These are phyloP conservation scores for Strigamia maritima DNA, from an alignment of 2,888 invertebrate genomes.

Conservation along the genomic window DNA sequence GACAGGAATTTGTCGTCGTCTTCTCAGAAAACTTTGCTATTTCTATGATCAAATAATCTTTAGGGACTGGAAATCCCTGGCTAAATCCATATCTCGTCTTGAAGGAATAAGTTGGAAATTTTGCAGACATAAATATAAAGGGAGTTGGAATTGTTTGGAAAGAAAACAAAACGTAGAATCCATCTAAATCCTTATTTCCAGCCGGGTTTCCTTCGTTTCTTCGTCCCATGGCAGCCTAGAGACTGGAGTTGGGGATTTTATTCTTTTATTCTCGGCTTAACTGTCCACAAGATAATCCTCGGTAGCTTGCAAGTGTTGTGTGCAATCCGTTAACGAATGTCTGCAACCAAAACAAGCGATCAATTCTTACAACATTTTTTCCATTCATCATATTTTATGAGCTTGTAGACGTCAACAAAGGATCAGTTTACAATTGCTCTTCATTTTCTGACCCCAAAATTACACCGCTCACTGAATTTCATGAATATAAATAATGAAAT, in stretches of 20 bases:
- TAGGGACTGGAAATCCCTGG: not conserved
- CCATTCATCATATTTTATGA: constrained; percentile 25
- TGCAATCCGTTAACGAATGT: constrained; percentile 27
- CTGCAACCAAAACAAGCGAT: constrained; percentile 12
- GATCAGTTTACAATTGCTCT: not conserved
- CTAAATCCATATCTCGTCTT: not conserved
- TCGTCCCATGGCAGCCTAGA: not conserved
- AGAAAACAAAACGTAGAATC: not conserved
- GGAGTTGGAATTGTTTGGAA: not conserved
- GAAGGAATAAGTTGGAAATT: constrained; percentile 3
- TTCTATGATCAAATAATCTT: not conserved
- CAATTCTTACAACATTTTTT: not conserved
- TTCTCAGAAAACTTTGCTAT: not conserved
- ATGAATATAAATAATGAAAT: constrained; percentile 31
- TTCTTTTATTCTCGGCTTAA: constrained; percentile 28
- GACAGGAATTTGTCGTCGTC: not conserved
- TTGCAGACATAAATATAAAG: constrained; percentile 14
- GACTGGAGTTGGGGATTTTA: constrained; percentile 8
- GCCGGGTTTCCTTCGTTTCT: not conserved
- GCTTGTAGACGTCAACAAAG: not conserved
- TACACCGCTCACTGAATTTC: constrained; percentile 1
- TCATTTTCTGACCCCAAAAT: constrained; percentile 10
- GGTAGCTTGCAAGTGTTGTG: constrained; percentile 20
- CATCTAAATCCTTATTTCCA: constrained; percentile 30
- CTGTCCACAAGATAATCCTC: constrained; percentile 29